Evolutionary conservation across 2,797 vertebrate species (phyloP).

Genomic region (Pteropus rufus): DNA sequence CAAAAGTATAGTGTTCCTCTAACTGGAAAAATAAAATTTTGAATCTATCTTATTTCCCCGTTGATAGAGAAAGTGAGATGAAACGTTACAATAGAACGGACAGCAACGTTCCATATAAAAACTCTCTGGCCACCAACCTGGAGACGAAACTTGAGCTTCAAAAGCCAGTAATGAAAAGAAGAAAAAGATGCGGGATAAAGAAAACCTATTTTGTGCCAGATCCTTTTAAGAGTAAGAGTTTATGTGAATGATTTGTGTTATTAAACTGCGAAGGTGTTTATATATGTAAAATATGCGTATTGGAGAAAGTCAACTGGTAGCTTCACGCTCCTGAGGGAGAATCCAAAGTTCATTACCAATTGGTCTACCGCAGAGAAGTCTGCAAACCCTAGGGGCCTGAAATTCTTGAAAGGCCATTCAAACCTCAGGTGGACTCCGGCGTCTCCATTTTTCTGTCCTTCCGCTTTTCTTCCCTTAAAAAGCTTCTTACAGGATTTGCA

Average conservation of each 20-base stretch:
- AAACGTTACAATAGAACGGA: not conserved
- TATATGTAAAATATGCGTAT: slow-evolving; percentile 40
- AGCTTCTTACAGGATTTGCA: not conserved
- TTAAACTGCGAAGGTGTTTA: slow-evolving; percentile 46
- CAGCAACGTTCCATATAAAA: not conserved
- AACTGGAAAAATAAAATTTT: not conserved
- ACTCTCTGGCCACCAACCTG: not conserved
- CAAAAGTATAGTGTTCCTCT: not conserved
- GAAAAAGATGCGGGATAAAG: not conserved
- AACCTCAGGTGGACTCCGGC: not conserved
- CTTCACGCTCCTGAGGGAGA: not conserved
- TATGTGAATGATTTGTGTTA: not conserved
- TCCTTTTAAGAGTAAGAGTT: not conserved
- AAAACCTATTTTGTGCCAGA: not conserved
- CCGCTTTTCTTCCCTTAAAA: slow-evolving; percentile 27
- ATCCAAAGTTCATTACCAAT: not conserved
- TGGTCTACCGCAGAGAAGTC: not conserved
- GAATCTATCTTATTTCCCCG: not conserved
- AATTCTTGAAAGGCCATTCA: slow-evolving; percentile 29
- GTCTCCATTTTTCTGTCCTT: slow-evolving; percentile 25
- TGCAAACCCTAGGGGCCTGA: not conserved
- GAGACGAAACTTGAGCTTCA: not conserved
- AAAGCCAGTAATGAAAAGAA: not conserved
- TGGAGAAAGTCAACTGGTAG: slow-evolving; percentile 31
- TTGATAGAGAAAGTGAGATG: not conserved